phyloP scores from a whole-genome alignment of 2,797 vertebrate genomes.

The Alectoris magna region DNA sequence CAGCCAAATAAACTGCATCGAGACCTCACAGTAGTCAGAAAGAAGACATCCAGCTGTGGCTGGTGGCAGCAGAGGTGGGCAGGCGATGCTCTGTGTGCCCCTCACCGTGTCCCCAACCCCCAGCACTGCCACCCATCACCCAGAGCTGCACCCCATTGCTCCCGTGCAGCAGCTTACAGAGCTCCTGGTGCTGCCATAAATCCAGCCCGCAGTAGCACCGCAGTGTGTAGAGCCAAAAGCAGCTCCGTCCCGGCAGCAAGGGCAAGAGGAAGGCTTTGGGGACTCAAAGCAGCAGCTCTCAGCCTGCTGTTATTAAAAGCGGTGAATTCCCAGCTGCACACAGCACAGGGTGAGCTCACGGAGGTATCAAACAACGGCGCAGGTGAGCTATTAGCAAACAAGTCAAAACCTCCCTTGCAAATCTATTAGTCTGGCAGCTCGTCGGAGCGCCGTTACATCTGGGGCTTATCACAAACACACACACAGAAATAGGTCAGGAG shows the following conservation, averaged over 20 bases:
- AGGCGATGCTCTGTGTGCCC: neutral
- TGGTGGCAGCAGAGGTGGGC: neutral
- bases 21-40: neutral
- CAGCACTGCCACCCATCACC: neutral
- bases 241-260: neutral
- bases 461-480: neutral
- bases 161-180: neutral
- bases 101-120: fast-evolving
- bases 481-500: neutral
- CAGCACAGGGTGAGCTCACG: neutral
- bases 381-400: neutral
- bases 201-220: neutral
- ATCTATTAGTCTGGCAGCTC: neutral
- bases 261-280: neutral
- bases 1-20: neutral
- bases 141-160: neutral
- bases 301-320: fast-evolving
- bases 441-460: neutral
- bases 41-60: neutral
- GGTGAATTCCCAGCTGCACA: neutral
- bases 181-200: neutral
- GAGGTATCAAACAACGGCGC: neutral
- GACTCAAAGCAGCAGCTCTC: fast-evolving
- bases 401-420: neutral
- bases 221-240: neutral